Percentiles rank a stretch among this genome's conserved stretches.
phyloP scores from a whole-genome alignment of 2,113 vertebrate genomes.

The Peromyscus californicus region DNA sequence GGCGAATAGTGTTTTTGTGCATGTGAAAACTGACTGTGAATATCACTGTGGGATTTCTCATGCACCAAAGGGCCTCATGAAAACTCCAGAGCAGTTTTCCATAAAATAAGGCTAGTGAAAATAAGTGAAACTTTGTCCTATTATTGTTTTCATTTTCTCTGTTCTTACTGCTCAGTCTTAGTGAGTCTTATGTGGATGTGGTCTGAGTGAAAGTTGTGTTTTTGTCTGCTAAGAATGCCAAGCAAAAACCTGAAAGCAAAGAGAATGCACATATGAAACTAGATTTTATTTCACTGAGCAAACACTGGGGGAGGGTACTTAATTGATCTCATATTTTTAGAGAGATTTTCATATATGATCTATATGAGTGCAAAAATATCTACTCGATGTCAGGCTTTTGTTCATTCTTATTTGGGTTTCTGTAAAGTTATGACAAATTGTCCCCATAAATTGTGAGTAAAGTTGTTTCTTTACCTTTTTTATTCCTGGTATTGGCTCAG shows the following conservation, averaged over 20 bases:
- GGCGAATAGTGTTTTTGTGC: constrained; percentile 43
- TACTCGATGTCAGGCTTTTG: not conserved
- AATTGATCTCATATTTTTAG: not conserved
- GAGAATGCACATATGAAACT: not conserved
- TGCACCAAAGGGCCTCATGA: constrained; percentile 40
- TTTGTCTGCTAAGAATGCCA: not conserved
- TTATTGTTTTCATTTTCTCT: constrained; percentile 21
- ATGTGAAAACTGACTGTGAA: constrained; percentile 70
- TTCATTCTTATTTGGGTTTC: not conserved
- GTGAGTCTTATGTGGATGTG: not conserved
- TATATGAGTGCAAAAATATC: not conserved
- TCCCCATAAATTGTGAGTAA: not conserved
- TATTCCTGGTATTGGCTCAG: not conserved
- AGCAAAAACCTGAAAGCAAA: not conserved
- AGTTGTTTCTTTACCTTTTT: not conserved
- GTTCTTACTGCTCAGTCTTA: not conserved
- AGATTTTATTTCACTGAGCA: not conserved
- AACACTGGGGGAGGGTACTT: not conserved
- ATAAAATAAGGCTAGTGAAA: constrained; percentile 59
- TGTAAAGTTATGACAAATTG: not conserved
- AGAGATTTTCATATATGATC: not conserved
- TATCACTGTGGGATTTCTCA: constrained; percentile 55
- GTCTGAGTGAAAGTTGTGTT: not conserved
- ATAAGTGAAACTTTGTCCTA: not conserved
- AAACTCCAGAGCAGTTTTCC: constrained; percentile 35